Percentiles rank a stretch among this genome's conserved stretches.
These are phyloP conservation scores for Merops nubicus DNA, from an alignment of 2,113 vertebrate genomes.

Conservation along the genomic window DNA sequence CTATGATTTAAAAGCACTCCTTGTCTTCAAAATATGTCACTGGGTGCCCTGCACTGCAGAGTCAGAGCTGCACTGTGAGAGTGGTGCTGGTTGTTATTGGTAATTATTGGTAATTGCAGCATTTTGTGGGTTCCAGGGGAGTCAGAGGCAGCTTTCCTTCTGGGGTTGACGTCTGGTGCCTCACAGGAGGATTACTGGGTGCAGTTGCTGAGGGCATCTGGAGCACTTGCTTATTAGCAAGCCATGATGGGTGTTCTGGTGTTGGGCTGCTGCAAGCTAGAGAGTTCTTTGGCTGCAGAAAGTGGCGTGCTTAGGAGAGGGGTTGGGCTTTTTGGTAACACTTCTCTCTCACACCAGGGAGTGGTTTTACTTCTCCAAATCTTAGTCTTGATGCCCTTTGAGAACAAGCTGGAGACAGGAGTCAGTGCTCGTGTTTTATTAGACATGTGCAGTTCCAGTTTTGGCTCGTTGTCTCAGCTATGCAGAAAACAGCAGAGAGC, in stretches of 20 bases:
- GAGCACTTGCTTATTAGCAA: neutral
- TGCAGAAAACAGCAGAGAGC: neutral
- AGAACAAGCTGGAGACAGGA: neutral
- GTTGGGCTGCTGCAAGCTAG: neutral
- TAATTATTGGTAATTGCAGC: neutral
- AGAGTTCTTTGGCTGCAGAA: neutral
- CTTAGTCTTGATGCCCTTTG: neutral
- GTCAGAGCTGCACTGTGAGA: neutral
- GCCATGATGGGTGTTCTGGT: neutral
- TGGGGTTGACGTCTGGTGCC: neutral
- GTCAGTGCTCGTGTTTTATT: neutral
- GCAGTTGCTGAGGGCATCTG: neutral
- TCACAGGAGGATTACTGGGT: neutral
- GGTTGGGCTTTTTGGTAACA: neutral
- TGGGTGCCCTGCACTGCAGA: rapidly evolving
- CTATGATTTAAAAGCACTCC: neutral
- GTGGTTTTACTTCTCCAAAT: neutral
- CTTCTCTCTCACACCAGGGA: neutral
- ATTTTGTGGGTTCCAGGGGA: neutral
- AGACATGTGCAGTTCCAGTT: neutral
- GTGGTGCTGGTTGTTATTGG: neutral
- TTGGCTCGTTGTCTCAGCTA: neutral
- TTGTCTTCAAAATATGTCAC: neutral
- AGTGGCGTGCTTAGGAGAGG: neutral
- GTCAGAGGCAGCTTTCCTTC: neutral